Percentiles rank a stretch among this genome's conserved stretches.
Conservation (phyloP, 1,140 invertebrate species). For the Drosophila malerkotliana region DNA sequence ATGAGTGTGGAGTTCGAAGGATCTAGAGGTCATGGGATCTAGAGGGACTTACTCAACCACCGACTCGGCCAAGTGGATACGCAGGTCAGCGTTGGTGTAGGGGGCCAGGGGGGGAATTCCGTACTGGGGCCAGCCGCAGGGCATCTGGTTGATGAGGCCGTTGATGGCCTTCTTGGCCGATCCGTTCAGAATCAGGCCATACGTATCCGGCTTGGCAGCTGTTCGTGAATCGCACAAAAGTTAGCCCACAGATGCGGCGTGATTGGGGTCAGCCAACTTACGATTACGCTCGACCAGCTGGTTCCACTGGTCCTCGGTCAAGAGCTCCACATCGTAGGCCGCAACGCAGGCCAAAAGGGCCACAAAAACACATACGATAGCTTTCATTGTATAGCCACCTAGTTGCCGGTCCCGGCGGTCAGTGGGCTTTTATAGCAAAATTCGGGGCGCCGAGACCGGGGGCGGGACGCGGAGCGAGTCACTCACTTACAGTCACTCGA, state of each 20-base stretch:
- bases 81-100: constrained; percentile 77
- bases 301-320: constrained; percentile 70
- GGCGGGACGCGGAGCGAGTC: neutral
- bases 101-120: constrained; percentile 77
- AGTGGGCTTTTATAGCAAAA: constrained; percentile 61
- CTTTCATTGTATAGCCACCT: constrained; percentile 63
- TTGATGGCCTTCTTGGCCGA: constrained; percentile 75
- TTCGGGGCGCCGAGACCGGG: neutral
- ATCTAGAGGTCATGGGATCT: too few species aligned
- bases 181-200: constrained; percentile 70
- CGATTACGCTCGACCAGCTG: constrained; percentile 54
- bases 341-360: constrained; percentile 64
- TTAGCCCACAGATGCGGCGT: neutral
- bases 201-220: constrained; percentile 54
- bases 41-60: constrained; percentile 70
- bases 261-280: constrained; percentile 39
- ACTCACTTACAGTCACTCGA: neutral
- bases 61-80: constrained; percentile 61
- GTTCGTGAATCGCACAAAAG: neutral
- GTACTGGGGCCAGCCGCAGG: constrained; percentile 74
- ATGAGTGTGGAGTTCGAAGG: neutral
- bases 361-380: constrained; percentile 56
- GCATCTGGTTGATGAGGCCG: constrained; percentile 61
- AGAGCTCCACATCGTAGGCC: constrained; percentile 69
- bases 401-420: neutral